Conservation (phyloP, 1,140 invertebrate species). For the Pemphigus obesinymphae region DNA sequence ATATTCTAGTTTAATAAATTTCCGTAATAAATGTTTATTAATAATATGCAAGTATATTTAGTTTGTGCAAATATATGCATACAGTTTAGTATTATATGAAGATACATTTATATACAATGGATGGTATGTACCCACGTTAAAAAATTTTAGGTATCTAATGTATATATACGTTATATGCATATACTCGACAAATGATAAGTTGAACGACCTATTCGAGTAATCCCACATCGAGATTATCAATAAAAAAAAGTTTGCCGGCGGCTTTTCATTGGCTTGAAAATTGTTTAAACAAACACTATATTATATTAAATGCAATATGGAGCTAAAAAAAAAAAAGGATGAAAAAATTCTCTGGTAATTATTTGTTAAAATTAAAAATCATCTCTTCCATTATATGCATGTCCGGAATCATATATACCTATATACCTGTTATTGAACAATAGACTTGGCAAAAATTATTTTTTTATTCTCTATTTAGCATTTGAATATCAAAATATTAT, state of each 20-base stretch:
- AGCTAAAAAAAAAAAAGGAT: background rate
- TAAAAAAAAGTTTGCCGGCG: slow-evolving; percentile 12
- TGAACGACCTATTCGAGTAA: slow-evolving; percentile 1
- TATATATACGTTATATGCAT: too few species aligned
- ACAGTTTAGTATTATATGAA: background rate
- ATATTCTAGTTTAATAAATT: too few species aligned
- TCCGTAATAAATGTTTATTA: too few species aligned
- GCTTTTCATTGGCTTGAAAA: background rate
- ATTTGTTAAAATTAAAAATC: background rate
- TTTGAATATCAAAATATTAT: too few species aligned
- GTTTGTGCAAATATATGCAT: background rate
- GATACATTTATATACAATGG: background rate
- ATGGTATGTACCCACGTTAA: slow-evolving; percentile 23
- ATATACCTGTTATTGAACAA: too few species aligned
- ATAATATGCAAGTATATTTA: background rate
- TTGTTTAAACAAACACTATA: background rate
- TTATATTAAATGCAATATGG: too few species aligned
- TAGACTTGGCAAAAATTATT: background rate
- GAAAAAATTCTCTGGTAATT: background rate
- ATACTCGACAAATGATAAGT: slow-evolving; percentile 15
- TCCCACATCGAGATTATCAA: slow-evolving; percentile 27
- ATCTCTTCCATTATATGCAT: background rate
- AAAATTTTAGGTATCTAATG: background rate
- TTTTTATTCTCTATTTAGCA: too few species aligned
- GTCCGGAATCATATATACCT: background rate